A percentile compares a stretch with the other conserved stretches of the same genome.
Evolutionary conservation across 2,888 invertebrate species (phyloP).

Genomic region (Pseudeuparius sepicola): DNA sequence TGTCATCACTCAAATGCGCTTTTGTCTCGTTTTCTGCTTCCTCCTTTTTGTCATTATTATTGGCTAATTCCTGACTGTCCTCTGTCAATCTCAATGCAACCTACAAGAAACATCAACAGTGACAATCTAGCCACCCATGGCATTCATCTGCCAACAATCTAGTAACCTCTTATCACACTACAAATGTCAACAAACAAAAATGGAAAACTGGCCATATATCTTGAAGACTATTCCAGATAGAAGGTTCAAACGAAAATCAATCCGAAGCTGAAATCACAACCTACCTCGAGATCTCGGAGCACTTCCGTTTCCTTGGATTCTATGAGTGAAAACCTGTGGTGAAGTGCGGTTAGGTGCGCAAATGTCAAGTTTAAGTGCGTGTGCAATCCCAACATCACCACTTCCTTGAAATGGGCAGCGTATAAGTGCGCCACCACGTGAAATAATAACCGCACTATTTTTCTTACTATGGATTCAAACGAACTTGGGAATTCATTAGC

Average conservation of each 20-base stretch:
- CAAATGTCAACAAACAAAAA: slow-evolving; percentile 1
- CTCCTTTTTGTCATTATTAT: slow-evolving; percentile 26
- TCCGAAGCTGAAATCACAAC: neutral
- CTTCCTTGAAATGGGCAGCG: slow-evolving; percentile 94
- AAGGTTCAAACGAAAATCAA: neutral
- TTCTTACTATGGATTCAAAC: slow-evolving; percentile 91
- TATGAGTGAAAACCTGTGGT: slow-evolving; percentile 81
- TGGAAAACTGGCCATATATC: neutral
- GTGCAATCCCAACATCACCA: slow-evolving; percentile 86
- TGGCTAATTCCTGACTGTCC: slow-evolving; percentile 35
- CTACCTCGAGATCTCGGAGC: slow-evolving; percentile 77
- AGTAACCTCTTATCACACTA: no score
- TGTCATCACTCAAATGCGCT: slow-evolving; percentile 16
- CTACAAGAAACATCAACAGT: slow-evolving; percentile 11
- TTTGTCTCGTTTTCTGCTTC: slow-evolving; percentile 14
- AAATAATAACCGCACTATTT: slow-evolving; percentile 92
- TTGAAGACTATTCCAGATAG: neutral
- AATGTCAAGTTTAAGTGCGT: slow-evolving; percentile 96
- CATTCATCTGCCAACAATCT: no score
- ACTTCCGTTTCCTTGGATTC: slow-evolving; percentile 95
- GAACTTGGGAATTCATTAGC: slow-evolving; percentile 90
- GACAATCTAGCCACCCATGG: no score
- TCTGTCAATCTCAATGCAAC: slow-evolving; percentile 57
- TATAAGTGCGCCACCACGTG: slow-evolving; percentile 98
- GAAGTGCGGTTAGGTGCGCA: slow-evolving; percentile 84